Percentiles rank a stretch among this genome's conserved stretches.
Evolutionary conservation across 2,888 invertebrate genomes (phyloP).

Genomic region (Dynastes maya): DNA sequence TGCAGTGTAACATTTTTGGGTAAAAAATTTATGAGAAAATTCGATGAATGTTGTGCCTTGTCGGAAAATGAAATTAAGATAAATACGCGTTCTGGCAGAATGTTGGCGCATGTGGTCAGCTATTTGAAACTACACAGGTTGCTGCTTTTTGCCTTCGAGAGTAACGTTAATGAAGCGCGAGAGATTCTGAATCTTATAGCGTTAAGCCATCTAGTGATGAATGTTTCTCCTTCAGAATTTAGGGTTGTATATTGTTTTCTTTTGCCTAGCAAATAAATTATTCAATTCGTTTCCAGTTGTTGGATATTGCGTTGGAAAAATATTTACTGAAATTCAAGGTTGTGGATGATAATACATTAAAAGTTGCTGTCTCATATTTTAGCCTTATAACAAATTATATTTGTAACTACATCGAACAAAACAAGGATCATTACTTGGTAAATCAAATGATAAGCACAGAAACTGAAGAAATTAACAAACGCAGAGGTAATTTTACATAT

Average conservation of each 20-base stretch:
- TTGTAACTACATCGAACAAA: conserved; percentile 49
- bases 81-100: conserved; percentile 29
- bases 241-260: conserved; percentile 25
- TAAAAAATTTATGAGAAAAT: conserved; percentile 42
- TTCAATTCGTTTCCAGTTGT: conserved; percentile 33
- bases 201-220: conserved; percentile 51
- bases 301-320: conserved; percentile 50
- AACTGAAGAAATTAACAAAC: conserved; percentile 39
- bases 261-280: neutral
- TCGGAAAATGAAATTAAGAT: conserved; percentile 44
- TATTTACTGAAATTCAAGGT: conserved; percentile 45
- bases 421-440: conserved; percentile 44
- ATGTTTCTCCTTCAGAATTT: conserved; percentile 50
- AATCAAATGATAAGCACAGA: conserved; percentile 43
- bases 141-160: conserved; percentile 46
- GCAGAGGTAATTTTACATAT: conserved; percentile 26
- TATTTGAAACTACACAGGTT: conserved; percentile 48
- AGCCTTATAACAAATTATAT: conserved; percentile 51
- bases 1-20: conserved; percentile 46
- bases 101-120: conserved; percentile 49
- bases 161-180: conserved; percentile 44
- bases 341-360: conserved; percentile 40
- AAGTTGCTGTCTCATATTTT: conserved; percentile 47
- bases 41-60: conserved; percentile 28
- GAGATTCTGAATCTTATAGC: conserved; percentile 51